phyloP scores from a whole-genome alignment of 2,113 vertebrate genomes.

The Probosciger aterrimus region DNA sequence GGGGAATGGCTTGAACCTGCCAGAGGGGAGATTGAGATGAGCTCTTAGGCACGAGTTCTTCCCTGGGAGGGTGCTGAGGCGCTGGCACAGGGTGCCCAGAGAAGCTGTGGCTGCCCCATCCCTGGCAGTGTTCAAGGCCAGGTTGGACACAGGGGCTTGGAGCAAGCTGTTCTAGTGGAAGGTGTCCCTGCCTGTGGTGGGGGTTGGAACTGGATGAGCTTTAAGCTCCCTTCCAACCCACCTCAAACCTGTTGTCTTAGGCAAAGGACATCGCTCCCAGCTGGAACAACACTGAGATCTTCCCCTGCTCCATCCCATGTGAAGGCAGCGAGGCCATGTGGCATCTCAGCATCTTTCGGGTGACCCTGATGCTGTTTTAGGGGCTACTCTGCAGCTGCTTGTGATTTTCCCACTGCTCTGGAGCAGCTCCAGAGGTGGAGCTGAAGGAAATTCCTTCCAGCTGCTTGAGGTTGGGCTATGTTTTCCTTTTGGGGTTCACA shows the following conservation, averaged over 20 bases:
- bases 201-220: neutral
- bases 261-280: neutral
- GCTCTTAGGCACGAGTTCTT: too few relatives aligned
- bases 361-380: rapidly evolving
- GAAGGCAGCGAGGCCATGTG: rapidly evolving
- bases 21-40: neutral
- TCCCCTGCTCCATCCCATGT: neutral
- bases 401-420: neutral
- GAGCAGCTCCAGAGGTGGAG: constrained; percentile 3
- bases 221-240: neutral
- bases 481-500: constrained; percentile 5
- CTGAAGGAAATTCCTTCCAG: constrained; percentile 53
- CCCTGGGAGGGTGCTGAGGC: too few relatives aligned
- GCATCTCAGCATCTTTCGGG: neutral
- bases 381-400: neutral
- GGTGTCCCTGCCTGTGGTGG: neutral
- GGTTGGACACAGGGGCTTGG: too few relatives aligned
- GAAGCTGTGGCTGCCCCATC: too few relatives aligned
- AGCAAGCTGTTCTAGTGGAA: neutral
- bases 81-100: too few relatives aligned
- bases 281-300: neutral
- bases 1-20: neutral
- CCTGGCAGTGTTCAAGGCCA: too few relatives aligned
- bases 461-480: neutral
- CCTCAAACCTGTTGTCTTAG: rapidly evolving